Conservation (phyloP, 2,797 vertebrate species). For the Zalophus californianus region DNA sequence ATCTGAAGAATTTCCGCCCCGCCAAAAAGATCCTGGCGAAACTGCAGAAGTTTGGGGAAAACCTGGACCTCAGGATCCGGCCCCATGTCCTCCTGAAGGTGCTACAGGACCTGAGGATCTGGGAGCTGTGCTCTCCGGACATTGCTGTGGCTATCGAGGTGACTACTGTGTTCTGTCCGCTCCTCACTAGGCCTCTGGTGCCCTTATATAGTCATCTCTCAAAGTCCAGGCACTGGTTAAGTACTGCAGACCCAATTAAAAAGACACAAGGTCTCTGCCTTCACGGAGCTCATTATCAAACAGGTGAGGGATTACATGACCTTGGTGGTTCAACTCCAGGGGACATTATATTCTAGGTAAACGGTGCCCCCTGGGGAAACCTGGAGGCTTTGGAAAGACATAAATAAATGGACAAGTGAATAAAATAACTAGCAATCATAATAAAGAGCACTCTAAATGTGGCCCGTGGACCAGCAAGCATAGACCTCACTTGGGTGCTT, state of each 20-base stretch:
- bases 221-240: neutral
- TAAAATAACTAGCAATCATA: neutral
- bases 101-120: constrained; percentile 86
- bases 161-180: neutral
- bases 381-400: neutral
- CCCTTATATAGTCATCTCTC: neutral
- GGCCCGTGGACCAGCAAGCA: neutral
- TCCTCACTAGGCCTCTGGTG: accelerated
- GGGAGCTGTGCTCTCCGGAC: constrained; percentile 91
- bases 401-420: neutral
- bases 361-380: neutral
- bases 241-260: neutral
- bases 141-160: constrained; percentile 90
- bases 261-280: neutral
- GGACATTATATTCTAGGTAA: neutral
- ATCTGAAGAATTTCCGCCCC: constrained; percentile 84
- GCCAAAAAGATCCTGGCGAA: constrained; percentile 87
- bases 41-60: constrained; percentile 87
- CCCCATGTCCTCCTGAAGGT: constrained; percentile 86
- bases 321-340: neutral
- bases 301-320: no score
- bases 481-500: neutral
- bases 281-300: neutral
- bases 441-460: neutral
- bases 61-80: constrained; percentile 84